Evolutionary conservation across 2,113 vertebrate genomes (phyloP).

Genomic region (Toxostoma redivivum): DNA sequence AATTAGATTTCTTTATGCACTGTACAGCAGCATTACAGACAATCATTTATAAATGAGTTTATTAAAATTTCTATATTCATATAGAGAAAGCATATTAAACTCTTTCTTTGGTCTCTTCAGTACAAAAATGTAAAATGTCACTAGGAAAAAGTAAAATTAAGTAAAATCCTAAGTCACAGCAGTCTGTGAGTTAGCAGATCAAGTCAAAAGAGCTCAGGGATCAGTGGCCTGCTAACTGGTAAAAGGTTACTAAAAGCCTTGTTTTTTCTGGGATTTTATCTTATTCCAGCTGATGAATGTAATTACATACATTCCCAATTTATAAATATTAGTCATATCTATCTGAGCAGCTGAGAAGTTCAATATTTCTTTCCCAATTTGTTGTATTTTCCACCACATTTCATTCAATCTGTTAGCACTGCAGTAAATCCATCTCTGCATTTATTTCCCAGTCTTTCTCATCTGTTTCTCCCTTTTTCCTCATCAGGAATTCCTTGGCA

Average conservation of each 20-base stretch:
- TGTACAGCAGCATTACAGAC: not conserved
- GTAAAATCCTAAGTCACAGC: not conserved
- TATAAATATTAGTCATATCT: not conserved
- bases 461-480: not conserved
- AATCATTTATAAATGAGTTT: constrained; percentile 15
- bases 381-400: constrained; percentile 7
- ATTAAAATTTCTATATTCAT: not conserved
- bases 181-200: not conserved
- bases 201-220: not conserved
- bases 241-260: not conserved
- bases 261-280: not conserved
- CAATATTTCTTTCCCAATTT: constrained; percentile 12
- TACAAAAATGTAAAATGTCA: not conserved
- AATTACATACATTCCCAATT: not conserved
- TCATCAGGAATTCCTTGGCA: not conserved
- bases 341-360: not conserved
- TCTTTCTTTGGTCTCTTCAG: not conserved
- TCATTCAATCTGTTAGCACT: not conserved
- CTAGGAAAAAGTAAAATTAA: not conserved
- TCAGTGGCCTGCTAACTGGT: not conserved
- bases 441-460: not conserved
- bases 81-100: not conserved
- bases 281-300: not conserved
- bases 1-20: constrained; percentile 51
- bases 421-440: not conserved